phyloP scores from a whole-genome alignment of 2,797 vertebrate genomes.

The Aldrovandia affinis region DNA sequence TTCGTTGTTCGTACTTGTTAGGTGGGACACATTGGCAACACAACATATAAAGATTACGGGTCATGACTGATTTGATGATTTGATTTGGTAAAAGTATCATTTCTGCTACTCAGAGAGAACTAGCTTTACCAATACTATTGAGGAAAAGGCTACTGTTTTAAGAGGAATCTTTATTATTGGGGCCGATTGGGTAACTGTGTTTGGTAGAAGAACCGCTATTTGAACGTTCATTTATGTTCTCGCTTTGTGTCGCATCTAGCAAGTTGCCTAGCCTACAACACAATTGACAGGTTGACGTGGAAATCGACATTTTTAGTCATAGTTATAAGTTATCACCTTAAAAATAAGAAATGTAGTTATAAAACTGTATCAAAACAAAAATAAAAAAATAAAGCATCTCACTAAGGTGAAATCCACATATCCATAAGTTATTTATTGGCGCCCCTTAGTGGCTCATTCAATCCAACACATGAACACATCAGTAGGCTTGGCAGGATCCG shows the following conservation, averaged over 20 bases:
- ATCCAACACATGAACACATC: neutral
- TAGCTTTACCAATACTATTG: too few relatives aligned
- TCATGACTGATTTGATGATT: neutral
- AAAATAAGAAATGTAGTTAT: neutral
- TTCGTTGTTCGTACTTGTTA: neutral
- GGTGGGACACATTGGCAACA: neutral
- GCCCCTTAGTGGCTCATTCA: neutral
- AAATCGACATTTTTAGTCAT: too few relatives aligned
- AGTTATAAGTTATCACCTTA: too few relatives aligned
- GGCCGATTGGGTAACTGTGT: too few relatives aligned
- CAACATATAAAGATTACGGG: neutral
- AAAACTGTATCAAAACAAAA: neutral
- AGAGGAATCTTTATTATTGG: too few relatives aligned
- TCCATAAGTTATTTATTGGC: neutral
- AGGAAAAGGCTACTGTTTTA: too few relatives aligned
- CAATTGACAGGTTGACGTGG: too few relatives aligned
- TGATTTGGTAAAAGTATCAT: neutral
- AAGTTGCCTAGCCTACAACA: too few relatives aligned
- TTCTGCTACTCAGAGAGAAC: neutral
- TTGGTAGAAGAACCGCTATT: too few relatives aligned
- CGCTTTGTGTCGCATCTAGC: too few relatives aligned
- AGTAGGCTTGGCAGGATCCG: neutral
- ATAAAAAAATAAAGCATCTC: neutral
- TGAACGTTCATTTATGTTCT: too few relatives aligned
- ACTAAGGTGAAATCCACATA: neutral